Percentiles rank a stretch among this genome's conserved stretches.
Evolutionary conservation across 2,797 vertebrate genomes (phyloP).

Genomic region (Benthosema pterotum): DNA sequence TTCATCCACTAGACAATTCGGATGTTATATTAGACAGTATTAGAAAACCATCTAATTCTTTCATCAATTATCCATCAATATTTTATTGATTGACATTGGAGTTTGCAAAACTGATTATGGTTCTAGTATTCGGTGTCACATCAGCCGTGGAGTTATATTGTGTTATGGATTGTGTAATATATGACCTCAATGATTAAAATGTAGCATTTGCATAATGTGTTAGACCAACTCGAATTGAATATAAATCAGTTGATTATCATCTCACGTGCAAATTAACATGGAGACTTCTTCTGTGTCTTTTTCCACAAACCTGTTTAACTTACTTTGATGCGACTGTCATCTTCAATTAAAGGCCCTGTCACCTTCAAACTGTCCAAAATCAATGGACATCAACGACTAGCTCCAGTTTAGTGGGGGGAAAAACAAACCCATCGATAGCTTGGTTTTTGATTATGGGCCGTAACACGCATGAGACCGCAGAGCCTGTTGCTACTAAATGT

Average conservation of each 20-base stretch:
- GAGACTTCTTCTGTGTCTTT: conserved; percentile 32
- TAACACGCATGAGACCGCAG: conserved; percentile 15
- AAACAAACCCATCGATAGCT: background rate
- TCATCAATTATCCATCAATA: no score
- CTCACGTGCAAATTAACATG: conserved; percentile 25
- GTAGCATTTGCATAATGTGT: conserved; percentile 2
- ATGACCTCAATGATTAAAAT: background rate
- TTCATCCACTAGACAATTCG: background rate
- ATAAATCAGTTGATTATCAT: conserved; percentile 61
- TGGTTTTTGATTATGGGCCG: background rate
- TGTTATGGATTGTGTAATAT: no score
- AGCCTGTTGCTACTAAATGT: conserved; percentile 41
- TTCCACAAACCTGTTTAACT: conserved; percentile 39
- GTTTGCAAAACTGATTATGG: background rate
- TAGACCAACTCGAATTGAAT: conserved; percentile 42
- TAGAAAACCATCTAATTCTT: no score
- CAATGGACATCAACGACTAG: conserved; percentile 41
- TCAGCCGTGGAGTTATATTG: no score
- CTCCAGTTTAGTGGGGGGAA: conserved; percentile 14
- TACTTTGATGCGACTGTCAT: conserved; percentile 52
- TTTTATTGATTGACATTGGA: no score
- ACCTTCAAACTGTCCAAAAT: conserved; percentile 56
- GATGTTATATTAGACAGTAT: no score
- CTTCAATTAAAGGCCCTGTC: conserved; percentile 35
- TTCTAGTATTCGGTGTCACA: background rate